Base-by-base conservation (phyloP, 2,113 vertebrate species). In the Xiphophorus hellerii region DNA sequence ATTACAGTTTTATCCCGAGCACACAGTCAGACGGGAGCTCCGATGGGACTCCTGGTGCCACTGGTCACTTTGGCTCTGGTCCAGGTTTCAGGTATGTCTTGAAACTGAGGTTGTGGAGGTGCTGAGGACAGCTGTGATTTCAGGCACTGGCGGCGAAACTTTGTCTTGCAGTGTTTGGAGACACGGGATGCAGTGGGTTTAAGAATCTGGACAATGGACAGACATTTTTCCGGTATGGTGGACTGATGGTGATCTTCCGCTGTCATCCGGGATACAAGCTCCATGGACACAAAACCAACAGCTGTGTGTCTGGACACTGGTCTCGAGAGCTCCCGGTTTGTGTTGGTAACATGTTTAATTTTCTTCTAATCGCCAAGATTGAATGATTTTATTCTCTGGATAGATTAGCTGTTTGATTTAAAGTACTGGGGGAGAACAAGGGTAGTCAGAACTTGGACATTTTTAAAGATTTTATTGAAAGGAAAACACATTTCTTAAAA, bases 221-320 rank as follows among this genome's bases (percentile, higher is more conserved):
- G 93, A 4, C 87, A 0, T 94, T 94, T 77, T 94, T 94, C 58
- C 92, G 92, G 9, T 94, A 93, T 12, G 71, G 90, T 5, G 94
- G 93, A 20, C 83, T 94, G 87, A 7, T 91, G 44, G 92, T 92
- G 39, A 89, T 89, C 17, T 95, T 48, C 17, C 44, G 77, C 61
- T 94, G 93, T 71, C 88, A 78, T 61, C 86, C 81, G 42, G 93
- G 94, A 1, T 94, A 89, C 84, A 89, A 83, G 78, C 82, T 94
- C 44, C 79, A 93, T 29, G 94, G 94, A 61, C 84, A 91, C 80
- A 87, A 76, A 65, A 93, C 88, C 69, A 94, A 88, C 84, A 94
- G 92, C 83, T 94, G 94, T 69, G 77, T 94, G 60, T 90, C 89
- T 60, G 92, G 91, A 37, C 87, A 78, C 14, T 94, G 93, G 94